Percentiles rank a stretch among this genome's conserved stretches.
Evolutionary conservation across 2,797 vertebrate species (phyloP).

Genomic region (Gymnoscopelus braueri): DNA sequence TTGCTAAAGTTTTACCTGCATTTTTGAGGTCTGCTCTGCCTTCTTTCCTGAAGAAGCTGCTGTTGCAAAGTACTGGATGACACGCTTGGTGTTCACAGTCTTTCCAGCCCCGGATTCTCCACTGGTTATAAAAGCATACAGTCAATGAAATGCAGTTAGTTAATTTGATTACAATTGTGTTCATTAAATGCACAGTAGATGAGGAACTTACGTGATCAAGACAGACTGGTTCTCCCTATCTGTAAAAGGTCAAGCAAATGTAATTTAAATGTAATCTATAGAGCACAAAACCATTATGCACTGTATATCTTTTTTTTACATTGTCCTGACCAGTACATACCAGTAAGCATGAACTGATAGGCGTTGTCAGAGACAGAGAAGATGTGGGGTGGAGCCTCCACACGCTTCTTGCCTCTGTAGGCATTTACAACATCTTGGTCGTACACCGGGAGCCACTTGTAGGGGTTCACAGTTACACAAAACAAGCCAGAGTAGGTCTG

Average conservation of each 20-base stretch:
- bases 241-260: slow-evolving; percentile 54
- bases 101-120: slow-evolving; percentile 66
- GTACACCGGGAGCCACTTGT: slow-evolving; percentile 89
- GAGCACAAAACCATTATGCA: background rate
- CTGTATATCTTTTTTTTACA: no score
- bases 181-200: background rate
- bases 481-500: slow-evolving; percentile 61
- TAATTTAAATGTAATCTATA: background rate
- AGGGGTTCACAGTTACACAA: slow-evolving; percentile 79
- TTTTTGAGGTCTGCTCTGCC: slow-evolving; percentile 48
- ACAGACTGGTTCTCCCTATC: slow-evolving; percentile 89
- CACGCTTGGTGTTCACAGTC: slow-evolving; percentile 85
- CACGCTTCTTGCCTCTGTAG: slow-evolving; percentile 91
- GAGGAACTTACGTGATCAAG: slow-evolving; percentile 85
- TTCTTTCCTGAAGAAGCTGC: slow-evolving; percentile 67
- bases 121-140: slow-evolving; percentile 24
- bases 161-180: background rate
- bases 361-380: slow-evolving; percentile 94
- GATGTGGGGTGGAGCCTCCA: slow-evolving; percentile 90
- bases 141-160: slow-evolving; percentile 4
- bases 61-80: slow-evolving; percentile 57
- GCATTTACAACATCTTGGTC: slow-evolving; percentile 82
- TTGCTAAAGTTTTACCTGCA: background rate
- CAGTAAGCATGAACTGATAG: slow-evolving; percentile 83
- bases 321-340: slow-evolving; percentile 45